Evolutionary conservation across 2,797 vertebrate genomes (phyloP).

Genomic region (Helarctos malayanus): DNA sequence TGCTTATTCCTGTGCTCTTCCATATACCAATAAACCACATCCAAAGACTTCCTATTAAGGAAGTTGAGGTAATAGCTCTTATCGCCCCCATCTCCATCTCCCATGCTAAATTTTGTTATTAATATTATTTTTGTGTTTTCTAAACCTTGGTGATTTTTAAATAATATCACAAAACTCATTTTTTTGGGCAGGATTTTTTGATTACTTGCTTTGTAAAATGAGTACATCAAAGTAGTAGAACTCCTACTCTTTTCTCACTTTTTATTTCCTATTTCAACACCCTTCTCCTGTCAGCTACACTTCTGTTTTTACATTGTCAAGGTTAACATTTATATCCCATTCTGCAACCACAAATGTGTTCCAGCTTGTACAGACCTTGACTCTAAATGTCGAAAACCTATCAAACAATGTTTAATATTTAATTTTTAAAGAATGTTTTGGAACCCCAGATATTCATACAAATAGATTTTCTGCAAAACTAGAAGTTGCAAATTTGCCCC

Average conservation of each 20-base stretch:
- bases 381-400: neutral
- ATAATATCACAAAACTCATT: neutral
- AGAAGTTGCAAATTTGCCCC: constrained; percentile 29
- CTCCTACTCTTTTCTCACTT: neutral
- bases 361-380: neutral
- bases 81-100: neutral
- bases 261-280: neutral
- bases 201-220: neutral
- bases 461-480: constrained; percentile 46
- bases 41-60: neutral
- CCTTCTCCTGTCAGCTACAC: neutral
- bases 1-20: neutral
- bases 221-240: neutral
- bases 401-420: constrained; percentile 50
- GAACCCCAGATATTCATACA: neutral
- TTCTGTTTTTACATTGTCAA: neutral
- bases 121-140: constrained; percentile 34
- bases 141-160: constrained; percentile 31
- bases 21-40: neutral
- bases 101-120: neutral
- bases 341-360: neutral
- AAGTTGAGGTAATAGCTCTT: neutral
- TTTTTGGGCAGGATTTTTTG: neutral
- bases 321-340: constrained; percentile 24
- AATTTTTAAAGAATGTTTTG: constrained; percentile 47